Evolutionary conservation across 1,140 invertebrate genomes (phyloP), one percentile per base, ranked within the genome.

Genomic region (Hormaphis cornu): DNA sequence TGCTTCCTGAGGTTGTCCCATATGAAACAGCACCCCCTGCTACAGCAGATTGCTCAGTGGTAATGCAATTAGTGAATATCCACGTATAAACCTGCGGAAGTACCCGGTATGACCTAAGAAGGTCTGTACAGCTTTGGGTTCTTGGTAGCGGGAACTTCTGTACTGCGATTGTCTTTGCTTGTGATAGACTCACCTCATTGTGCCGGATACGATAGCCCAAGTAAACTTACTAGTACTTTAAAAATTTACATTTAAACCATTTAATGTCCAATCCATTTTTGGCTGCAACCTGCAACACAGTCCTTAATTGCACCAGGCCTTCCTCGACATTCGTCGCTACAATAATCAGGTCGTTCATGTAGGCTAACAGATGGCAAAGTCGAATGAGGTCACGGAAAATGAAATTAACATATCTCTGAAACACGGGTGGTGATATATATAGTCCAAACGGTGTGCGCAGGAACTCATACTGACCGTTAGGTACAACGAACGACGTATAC

Each of bases 401-500:
- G 6, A 20, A 35, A 63, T 80, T 75, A 33, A 80, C 79, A n/a
- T 75, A 71, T 20, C 76, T 58, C 71, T 79, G 76, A 71, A 82
- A 83, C n/a, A 78, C 75, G 7, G 76, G 73, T n/a, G 77, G 75
- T 35, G 77, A 75, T 72, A 79, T 80, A n/a, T 59, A 69, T 33
- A 81, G 70, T 35, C 81, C 80, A 73, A 82, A 82, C 18, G 80
- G 77, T 74, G 82, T 76, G 12, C 70, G 35, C 2, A 74, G 71
- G 69, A 75, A 80, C 73, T 81, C 74, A 56, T 73, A 82, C 30
- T 76, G 74, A 6, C 79, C 79, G 28, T 77, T 73, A 7, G 75
- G 74, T 4, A 77, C 78, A 20, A 77, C 73, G 70, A 81, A 81
- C 1, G 77, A 76, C 7, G 81, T 82, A 61, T 79, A 78, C n/a